Percentiles rank a stretch among this genome's conserved stretches.
phyloP scores from a whole-genome alignment of 2,888 invertebrate genomes.

The Orgyia antiqua region DNA sequence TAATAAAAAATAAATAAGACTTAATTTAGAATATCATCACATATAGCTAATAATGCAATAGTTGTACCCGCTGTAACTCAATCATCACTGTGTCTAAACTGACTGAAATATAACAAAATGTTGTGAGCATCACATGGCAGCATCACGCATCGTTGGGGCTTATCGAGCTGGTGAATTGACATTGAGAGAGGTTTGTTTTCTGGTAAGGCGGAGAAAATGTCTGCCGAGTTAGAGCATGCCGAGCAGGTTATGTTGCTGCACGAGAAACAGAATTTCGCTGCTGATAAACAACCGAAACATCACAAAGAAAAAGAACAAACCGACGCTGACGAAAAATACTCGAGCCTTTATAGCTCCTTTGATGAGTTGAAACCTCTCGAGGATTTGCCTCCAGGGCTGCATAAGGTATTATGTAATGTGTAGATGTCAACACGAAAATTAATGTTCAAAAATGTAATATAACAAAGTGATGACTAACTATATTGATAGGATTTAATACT shows the following conservation, averaged over 20 bases:
- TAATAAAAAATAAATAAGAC: no score
- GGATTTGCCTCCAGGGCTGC: slow-evolving; percentile 54
- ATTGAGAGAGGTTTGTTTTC: slow-evolving; percentile 73
- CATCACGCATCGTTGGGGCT: slow-evolving; percentile 48
- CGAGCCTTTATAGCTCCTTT: slow-evolving; percentile 64
- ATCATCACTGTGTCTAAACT: slow-evolving; percentile 42
- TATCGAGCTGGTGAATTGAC: slow-evolving; percentile 37
- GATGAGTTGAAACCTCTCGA: slow-evolving; percentile 64
- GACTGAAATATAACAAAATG: slow-evolving; percentile 39
- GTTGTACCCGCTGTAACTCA: slow-evolving; percentile 14
- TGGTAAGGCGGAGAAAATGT: slow-evolving; percentile 73
- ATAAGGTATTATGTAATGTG: slow-evolving; percentile 60
- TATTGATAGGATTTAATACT: slow-evolving; percentile 9
- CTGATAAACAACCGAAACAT: slow-evolving; percentile 44
- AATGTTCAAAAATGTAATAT: slow-evolving; percentile 23
- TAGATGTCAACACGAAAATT: slow-evolving; percentile 27
- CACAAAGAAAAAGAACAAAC: slow-evolving; percentile 42
- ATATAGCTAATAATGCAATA: no score
- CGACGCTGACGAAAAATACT: slow-evolving; percentile 53
- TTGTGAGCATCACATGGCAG: slow-evolving; percentile 49
- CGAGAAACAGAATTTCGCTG: slow-evolving; percentile 65
- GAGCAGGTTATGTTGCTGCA: slow-evolving; percentile 76
- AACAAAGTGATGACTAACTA: slow-evolving; percentile 29
- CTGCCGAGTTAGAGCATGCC: slow-evolving; percentile 72
- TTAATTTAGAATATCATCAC: no score